These are phyloP conservation scores for Tachina lurida DNA, from an alignment of 2,888 invertebrate species.

Conservation along the genomic window DNA sequence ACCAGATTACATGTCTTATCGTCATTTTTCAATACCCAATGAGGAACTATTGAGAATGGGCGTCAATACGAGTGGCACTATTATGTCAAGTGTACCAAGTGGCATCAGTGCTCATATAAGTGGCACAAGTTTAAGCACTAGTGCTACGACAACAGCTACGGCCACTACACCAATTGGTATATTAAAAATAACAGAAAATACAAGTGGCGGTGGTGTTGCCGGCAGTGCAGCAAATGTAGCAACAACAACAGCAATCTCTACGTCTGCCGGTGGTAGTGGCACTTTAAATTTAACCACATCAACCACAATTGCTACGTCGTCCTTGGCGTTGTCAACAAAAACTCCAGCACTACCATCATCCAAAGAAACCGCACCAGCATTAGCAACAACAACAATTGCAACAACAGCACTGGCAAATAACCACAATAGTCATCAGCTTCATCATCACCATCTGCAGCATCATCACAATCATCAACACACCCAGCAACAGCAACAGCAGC, in stretches of 20 bases:
- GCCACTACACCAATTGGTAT: conserved; percentile 77
- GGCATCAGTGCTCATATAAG: conserved; percentile 82
- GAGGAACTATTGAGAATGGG: conserved; percentile 84
- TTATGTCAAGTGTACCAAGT: conserved; percentile 80
- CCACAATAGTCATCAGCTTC: conserved; percentile 72
- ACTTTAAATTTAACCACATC: conserved; percentile 72
- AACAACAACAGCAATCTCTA: conserved; percentile 65
- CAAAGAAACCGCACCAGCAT: conserved; percentile 54
- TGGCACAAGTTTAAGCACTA: conserved; percentile 81
- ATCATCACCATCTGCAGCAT: conserved; percentile 70
- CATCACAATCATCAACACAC: conserved; percentile 69
- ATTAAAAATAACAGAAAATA: conserved; percentile 68
- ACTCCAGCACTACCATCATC: conserved; percentile 61
- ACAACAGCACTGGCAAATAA: conserved; percentile 66
- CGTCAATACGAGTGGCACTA: conserved; percentile 70
- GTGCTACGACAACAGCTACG: conserved; percentile 77
- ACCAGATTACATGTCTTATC: conserved; percentile 92
- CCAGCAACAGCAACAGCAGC: conserved; percentile 65
- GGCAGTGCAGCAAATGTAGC: conserved; percentile 27
- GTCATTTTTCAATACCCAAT: conserved; percentile 88
- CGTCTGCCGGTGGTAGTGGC: conserved; percentile 72
- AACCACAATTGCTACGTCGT: conserved; percentile 70
- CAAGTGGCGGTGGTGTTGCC: conserved; percentile 45
- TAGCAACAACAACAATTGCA: conserved; percentile 55
- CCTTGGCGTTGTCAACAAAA: conserved; percentile 66